Evolutionary conservation across 2,888 invertebrate species (phyloP).

Genomic region (Maniola hyperantus): DNA sequence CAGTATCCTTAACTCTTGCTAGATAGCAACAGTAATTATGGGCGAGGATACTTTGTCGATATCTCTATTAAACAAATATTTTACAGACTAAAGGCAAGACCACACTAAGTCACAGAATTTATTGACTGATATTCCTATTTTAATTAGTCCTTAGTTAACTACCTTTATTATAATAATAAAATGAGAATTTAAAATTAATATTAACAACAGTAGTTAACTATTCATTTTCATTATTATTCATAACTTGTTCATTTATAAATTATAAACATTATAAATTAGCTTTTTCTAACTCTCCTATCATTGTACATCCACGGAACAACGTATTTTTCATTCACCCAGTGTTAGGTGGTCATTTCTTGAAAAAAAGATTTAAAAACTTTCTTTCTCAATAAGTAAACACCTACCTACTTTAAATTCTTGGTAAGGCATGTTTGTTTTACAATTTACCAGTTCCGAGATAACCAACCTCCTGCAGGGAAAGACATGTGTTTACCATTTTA

Average conservation of each 20-base stretch:
- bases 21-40: constrained; percentile 23
- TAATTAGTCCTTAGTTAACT: no score
- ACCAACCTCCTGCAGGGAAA: constrained; percentile 52
- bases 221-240: no score
- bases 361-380: not conserved
- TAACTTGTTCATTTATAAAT: no score
- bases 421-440: constrained; percentile 23
- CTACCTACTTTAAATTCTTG: not conserved
- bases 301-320: no score
- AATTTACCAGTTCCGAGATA: constrained; percentile 26
- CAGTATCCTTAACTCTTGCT: constrained; percentile 30
- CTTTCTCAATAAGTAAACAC: not conserved
- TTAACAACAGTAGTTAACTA: no score
- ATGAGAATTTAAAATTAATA: no score
- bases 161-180: no score
- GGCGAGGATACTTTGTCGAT: constrained; percentile 16
- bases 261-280: no score
- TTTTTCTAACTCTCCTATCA: no score
- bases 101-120: not conserved
- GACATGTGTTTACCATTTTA: constrained; percentile 51
- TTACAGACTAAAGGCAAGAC: constrained; percentile 1
- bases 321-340: no score
- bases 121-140: no score
- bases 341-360: not conserved
- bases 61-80: constrained; percentile 21